Base-by-base conservation (phyloP, 2,113 vertebrate species). In the Phodopus roborovskii region DNA sequence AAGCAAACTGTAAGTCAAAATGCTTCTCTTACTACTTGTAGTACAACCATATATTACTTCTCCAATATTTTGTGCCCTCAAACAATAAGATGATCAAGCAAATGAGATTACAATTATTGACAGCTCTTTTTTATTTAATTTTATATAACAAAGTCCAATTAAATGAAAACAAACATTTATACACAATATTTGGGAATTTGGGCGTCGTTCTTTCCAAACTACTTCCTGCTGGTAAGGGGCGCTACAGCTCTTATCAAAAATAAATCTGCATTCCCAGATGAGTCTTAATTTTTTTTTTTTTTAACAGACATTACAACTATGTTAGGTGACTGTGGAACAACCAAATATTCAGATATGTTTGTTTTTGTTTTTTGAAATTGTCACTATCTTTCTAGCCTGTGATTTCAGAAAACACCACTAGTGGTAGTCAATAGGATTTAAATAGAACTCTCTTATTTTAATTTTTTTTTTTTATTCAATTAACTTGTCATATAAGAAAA, bases 201-300 rank as follows among this genome's bases (percentile, higher is more conserved):
- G n/a, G n/a, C n/a, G n/a, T n/a, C n/a, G n/a, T n/a, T n/a, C n/a
- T n/a, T n/a, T n/a, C n/a, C n/a, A n/a, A n/a, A n/a, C n/a, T n/a
- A n/a, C n/a, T n/a, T n/a, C n/a, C n/a, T n/a, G n/a, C n/a, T n/a
- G n/a, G n/a, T n/a, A n/a, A n/a, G n/a, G n/a, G n/a, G n/a, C n/a
- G n/a, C n/a, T n/a, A 22, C 8, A 62, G 17, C 15, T 89, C 4
- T 48, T n/a, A 60, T 45, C 28, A 68, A 13, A 60, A 94, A 45
- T 45, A 1, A 15, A 48, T 71, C 0, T 42, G 0, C n/a, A 50
- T 58, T 66, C 2, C 1, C 9, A 62, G 13, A 13, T 71, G 3
- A 88, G 13, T 92, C 36, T 75, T 28, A 26, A 4, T 45, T 45
- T 45, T 77, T 45, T 45, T 45, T 45, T 77, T 79, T 92, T 81